Percentiles rank a stretch among this genome's conserved stretches.
Evolutionary conservation across 2,888 invertebrate species (phyloP).

Genomic region (Lasioglossum lativentre): DNA sequence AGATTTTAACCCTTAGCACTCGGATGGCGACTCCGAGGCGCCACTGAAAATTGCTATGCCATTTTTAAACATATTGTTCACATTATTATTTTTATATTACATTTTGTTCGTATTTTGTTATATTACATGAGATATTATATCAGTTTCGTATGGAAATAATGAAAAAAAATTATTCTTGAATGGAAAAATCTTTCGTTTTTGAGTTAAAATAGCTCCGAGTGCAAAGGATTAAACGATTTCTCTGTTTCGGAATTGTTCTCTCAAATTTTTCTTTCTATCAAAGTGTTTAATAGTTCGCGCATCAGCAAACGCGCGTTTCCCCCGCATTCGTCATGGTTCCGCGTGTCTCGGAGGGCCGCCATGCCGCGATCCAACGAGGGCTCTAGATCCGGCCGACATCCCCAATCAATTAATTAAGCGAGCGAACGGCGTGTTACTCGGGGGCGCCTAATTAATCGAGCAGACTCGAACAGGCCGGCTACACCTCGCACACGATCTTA

Average conservation of each 20-base stretch:
- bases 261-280: neutral
- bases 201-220: too few species aligned
- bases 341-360: neutral
- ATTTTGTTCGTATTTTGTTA: too few species aligned
- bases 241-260: neutral
- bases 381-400: conserved; percentile 22
- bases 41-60: too few species aligned
- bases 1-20: too few species aligned
- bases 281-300: neutral
- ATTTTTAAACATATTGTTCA: too few species aligned
- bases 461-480: conserved; percentile 77
- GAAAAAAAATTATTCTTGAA: too few species aligned
- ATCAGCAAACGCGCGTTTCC: neutral
- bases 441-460: conserved; percentile 71
- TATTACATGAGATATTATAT: too few species aligned
- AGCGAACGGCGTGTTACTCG: conserved; percentile 54
- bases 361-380: conserved; percentile 19
- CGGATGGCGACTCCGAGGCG: too few species aligned
- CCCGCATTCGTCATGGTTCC: conserved; percentile 21
- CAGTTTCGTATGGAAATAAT: too few species aligned
- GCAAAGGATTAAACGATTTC: too few species aligned
- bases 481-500: conserved; percentile 80
- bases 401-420: conserved; percentile 67
- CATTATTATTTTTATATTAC: too few species aligned
- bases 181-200: too few species aligned